Evolutionary conservation across 2,888 invertebrate species (phyloP), one percentile per base, ranked within the genome.

Genomic region (Tenthredo mesomela): DNA sequence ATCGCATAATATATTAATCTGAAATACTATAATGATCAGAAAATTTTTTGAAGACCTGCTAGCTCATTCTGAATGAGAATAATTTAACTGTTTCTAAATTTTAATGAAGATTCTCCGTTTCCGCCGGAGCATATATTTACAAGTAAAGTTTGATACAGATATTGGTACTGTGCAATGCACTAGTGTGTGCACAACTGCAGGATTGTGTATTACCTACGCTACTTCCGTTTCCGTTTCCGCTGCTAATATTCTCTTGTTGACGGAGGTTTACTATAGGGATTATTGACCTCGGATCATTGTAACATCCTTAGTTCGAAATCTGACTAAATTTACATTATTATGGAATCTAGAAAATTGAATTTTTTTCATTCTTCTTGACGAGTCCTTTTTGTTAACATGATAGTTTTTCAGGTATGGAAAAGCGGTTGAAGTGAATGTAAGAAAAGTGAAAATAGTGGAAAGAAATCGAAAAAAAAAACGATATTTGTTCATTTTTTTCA

Each of bases 141-240:
- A 15, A 67, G 1, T 4, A 5, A 5, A 18, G 12, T 67, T 29
- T 67, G 7, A 67, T 15, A 18, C 15, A 33, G 67, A 67, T 25
- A 67, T 4, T 67, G 33, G 18, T 25, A 67, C 12, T 67, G 33
- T 18, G 67, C 67, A 18, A 12, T 67, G 5, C 33, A 33, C 15
- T 6, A 37, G 37, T 37, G 33, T 33, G 33, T 67, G 33, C 67
- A 67, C 18, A 29, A 33, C 33, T 33, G 33, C 67, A 67, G 25
- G 6, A 33, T 33, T 18, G 67, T 67, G 12, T 33, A 18, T 33
- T 67, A 10, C 67, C 67, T 33, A 33, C 6, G 29, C 1, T 67
- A 18, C 33, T 67, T 67, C 67, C 67, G 67, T 18, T 67, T 67
- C 67, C 67, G 67, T 67, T 67, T 67, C 67, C 67, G 67, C 33